These are phyloP conservation scores for Cremastobaeus sp. DNA, from an alignment of 2,888 invertebrate species.

Conservation along the genomic window DNA sequence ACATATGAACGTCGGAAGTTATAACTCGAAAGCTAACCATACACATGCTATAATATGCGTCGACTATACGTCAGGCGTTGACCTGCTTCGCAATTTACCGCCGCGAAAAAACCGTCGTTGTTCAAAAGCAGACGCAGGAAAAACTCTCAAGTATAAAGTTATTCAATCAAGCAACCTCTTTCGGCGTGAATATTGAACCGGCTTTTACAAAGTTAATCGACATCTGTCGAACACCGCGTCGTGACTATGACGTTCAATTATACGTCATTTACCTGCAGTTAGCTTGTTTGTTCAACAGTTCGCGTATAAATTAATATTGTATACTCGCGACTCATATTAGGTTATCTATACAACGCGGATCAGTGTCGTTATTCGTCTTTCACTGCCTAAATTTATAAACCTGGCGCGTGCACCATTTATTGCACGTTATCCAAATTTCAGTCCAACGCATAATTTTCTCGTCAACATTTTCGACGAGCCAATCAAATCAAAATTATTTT, in stretches of 20 bases:
- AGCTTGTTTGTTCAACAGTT: constrained; percentile 18
- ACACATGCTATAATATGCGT: too few species aligned
- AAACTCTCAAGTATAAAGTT: constrained; percentile 7
- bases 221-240: constrained; percentile 27
- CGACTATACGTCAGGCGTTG: not conserved
- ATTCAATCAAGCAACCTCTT: constrained; percentile 6
- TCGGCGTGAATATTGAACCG: constrained; percentile 9
- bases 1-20: too few species aligned
- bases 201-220: constrained; percentile 24
- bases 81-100: too few species aligned
- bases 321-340: constrained; percentile 11
- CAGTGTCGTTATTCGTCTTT: not conserved
- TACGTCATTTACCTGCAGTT: constrained; percentile 12
- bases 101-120: too few species aligned
- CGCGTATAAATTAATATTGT: constrained; percentile 9
- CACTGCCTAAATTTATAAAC: not conserved
- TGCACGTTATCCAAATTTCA: too few species aligned
- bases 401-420: too few species aligned
- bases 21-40: too few species aligned
- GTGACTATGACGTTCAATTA: constrained; percentile 26
- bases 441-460: too few species aligned
- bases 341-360: not conserved
- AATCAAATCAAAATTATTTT: too few species aligned
- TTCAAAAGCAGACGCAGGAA: constrained; percentile 6
- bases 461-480: too few species aligned